Evolutionary conservation across 1,140 invertebrate species (phyloP), one percentile per base, ranked within the genome.

Genomic region (Solenopsis invicta): DNA sequence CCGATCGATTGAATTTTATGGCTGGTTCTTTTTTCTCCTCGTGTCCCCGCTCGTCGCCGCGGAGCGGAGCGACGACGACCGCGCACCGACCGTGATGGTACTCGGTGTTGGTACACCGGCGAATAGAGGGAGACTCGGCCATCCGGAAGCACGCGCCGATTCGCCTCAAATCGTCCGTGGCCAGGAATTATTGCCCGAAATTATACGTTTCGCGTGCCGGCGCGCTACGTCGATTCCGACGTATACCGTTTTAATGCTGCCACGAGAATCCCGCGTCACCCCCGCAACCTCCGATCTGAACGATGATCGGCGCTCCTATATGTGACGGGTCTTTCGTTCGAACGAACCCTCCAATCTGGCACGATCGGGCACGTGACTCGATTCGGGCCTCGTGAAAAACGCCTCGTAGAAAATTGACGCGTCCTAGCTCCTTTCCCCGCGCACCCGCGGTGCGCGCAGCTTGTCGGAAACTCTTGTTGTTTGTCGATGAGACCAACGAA

Each of bases 151-250:
- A 91, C 88, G 91, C 91, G 86, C 92, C 91, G 87, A 88, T 92
- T 93, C 85, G 18, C 72, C 86, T 90, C 85, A 91, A 93, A 93
- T 93, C 90, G 92, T 93, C 90, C 93, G 88, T 93, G 87, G 78
- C 84, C 59, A 45, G 59, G 61, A 90, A 90, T 90, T 91, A 89
- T 91, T 88, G 82, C 78, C 48, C 45, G 61, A 89, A 90, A 92
- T 92, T 92, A 90, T 75, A 89, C 62, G 87, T 91, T 89, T 80
- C 72, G 71, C 64, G 59, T 80, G 78, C 37, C 24, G 67, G 78
- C 29, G 29, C 29, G 29, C 56, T 69, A 85, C 24, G 66, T 66
- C 72, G 52, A 84, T 72, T 86, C 50, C n/a, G 41, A 86, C 72
- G 66, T 29, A 29, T 71, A 29, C 29, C 54, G 56, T 85, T 82